Evolutionary conservation across 2,888 invertebrate species (phyloP), one percentile per base, ranked within the genome.

Genomic region (Polia nebulosa): DNA sequence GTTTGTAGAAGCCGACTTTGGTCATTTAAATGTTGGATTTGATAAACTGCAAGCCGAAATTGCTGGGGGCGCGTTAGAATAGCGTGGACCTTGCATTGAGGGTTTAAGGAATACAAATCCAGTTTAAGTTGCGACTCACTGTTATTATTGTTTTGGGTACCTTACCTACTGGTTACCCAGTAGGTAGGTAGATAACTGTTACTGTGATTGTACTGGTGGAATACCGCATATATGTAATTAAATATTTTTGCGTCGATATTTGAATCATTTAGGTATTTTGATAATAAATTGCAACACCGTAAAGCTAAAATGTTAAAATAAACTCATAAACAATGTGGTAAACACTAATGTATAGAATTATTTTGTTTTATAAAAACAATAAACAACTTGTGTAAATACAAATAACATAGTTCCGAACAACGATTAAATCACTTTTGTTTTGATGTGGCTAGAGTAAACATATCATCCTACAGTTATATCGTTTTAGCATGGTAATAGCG

Each of bases 21-120:
- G 93, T 92, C 93, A 94, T 94, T 94, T 94, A 93, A 94, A 94
- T 93, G 94, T 90, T 92, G 87, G 87, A 85, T 91, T 92, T 94
- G 93, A 94, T 91, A 94, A 93, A 94, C 86, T 93, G 92, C 90
- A 87, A 76, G 83, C 76, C 85, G 85, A 87, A 91, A 93, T 91
- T 92, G 90, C 89, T 90, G 82, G 77, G 74, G 71, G 68, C 27
- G 58, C 81, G 86, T 84, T 84, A 66, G 86, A 83, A 76, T 87
- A 81, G 60, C 77, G 76, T 88, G 89, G 91, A 90, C 82, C 74
- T 63, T 52, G 20, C 55, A n/a, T 62, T 17, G 52, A 56, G 22
- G 60, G 55, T 55, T 67, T 65, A 69, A 65, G 64, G 63, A 74
- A 77, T 75, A 53, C 64, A 65, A 71, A 65, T 74, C 65, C 27